Evolutionary conservation across 2,888 invertebrate species (phyloP), one percentile per base, ranked within the genome.

Genomic region (Auanema sp.): DNA sequence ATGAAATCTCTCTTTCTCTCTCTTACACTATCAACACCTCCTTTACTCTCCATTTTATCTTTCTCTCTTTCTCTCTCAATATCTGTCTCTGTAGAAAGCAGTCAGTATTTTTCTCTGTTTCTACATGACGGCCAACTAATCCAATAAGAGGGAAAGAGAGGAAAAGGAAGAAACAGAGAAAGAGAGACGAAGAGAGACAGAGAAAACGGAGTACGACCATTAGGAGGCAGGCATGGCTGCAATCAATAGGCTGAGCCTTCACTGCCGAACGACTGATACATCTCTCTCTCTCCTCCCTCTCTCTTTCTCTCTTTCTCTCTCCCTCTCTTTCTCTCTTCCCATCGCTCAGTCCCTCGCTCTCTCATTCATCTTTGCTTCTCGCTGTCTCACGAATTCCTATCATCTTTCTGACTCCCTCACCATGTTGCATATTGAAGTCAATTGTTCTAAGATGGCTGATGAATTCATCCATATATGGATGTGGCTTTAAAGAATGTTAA

Each of bases 241-340:
- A 21, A 47, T 47, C 49, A 49, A 55, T 55, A 43, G 60, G 52
- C 50, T 58, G 50, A 49, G 60, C 56, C 59, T 18, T 25, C 64
- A 65, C 58, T 60, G 60, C 60, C 60, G 60, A 65, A 60, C 57
- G 60, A 25, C 51, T 60, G 60, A 65, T 60, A 65, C 60, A 57
- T 60, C 60, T 60, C 60, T 24, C 60, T 24, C 60, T 65, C 60
- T 52, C 56, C 56, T 65, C 60, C 60, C 57, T 55, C 21, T 43
- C 50, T 10, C 33, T 24, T 60, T 56, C 51, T 53, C 52, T 21
- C 49, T n/a, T 21, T 43, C 43, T 41, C 43, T 62, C 50, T 53
- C 33, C 23, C 12, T 8, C 16, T 12, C 24, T 55, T 14, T 50
- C n/a, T 25, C 49, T 58, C 25, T 42, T 43, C 42, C 23, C 33